Conservation (phyloP, 2,113 vertebrate species). For the Oceanodroma tethys region DNA sequence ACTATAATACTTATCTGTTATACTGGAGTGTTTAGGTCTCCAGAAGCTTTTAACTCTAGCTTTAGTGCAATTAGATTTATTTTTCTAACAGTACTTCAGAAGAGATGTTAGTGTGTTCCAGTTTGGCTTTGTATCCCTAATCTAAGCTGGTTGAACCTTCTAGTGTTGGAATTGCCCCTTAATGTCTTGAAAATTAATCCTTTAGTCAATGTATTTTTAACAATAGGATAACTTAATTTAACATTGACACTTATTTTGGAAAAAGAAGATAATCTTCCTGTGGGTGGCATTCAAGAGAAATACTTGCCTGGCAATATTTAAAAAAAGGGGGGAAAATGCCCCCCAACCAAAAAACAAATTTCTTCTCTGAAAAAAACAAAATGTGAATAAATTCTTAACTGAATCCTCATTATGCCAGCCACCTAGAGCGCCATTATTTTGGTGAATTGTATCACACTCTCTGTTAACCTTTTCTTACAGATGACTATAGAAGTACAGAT, state of each 20-base stretch:
- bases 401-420: not conserved
- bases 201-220: not conserved
- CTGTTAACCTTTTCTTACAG: not conserved
- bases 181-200: not conserved
- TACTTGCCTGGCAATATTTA: not conserved
- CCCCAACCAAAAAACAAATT: not conserved
- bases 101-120: not conserved
- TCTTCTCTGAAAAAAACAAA: not conserved
- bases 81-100: not conserved
- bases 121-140: not conserved
- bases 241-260: not conserved
- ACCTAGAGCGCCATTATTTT: not conserved
- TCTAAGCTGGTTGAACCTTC: not conserved
- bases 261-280: not conserved
- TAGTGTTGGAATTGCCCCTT: not conserved
- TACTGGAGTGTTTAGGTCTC: not conserved
- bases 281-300: not conserved
- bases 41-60: not conserved
- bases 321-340: accelerated
- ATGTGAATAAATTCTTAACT: not conserved
- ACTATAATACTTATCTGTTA: not conserved
- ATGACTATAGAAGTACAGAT: not conserved
- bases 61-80: not conserved
- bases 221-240: not conserved
- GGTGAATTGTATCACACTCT: not conserved